Evolutionary conservation across 30 jellyfish, hydroid and myxozoan species (phyloP), one percentile per base, ranked within the genome.

Genomic region (Sanderia malayensis): DNA sequence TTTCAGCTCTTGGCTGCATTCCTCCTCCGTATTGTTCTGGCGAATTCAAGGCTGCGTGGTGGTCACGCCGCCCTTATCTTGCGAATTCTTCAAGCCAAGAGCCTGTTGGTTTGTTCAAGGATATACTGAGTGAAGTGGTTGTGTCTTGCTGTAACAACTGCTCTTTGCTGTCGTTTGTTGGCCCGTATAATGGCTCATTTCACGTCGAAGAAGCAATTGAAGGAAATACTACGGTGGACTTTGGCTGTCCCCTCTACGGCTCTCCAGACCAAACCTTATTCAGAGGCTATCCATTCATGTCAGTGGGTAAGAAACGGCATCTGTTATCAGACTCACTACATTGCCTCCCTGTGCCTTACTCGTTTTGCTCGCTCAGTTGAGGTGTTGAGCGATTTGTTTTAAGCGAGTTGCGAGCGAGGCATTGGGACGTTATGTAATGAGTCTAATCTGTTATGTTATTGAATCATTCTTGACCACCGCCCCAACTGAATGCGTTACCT

Each of bases 21-120:
- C 97, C 97, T 11, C 97, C 97, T 8, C 82, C 87, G 34, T 61
- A 31, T 19, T 89, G 97, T 61, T 47, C 95, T 44, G 97, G 97
- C 21, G 93, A 89, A 57, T 89, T 67, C 68, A 66, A 67, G 24
- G 97, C 95, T 15, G 85, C 92, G 10, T 89, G 97, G 97, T 89
- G 97, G 97, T 23, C 95, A 21, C 82, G 97, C 10, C 82, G 82
- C 26, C 97, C 97, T 4, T 89, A 89, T 69, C 85, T 89, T 26
- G 81, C 89, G 11, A 72, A 76, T 46, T 61, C 76, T 0, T 75
- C 87, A 6, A 61, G 61, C 60, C 83, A 69, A 24, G 74, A 58
- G 23, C 96, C 97, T 2, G 64, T 45, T 28, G 97, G 97, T 1
- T 71, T 89, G 18, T 89, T 89, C 82, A 80, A 81, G 65, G 97